Percentiles rank a stretch among this genome's conserved stretches.
Evolutionary conservation across 2,797 vertebrate species (phyloP).

Genomic region (Ceyx erithaca): DNA sequence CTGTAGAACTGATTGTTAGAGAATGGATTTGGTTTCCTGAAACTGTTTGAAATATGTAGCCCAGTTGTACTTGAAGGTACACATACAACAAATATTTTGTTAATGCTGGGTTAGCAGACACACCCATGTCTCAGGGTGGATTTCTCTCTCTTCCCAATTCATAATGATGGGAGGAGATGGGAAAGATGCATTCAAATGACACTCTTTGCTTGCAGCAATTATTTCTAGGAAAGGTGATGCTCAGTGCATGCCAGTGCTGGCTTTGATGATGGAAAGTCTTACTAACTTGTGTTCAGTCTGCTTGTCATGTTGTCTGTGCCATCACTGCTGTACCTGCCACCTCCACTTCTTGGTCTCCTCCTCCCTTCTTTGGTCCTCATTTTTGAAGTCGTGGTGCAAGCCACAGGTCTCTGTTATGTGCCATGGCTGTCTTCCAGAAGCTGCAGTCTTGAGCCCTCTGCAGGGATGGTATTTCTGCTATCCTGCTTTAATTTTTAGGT

Average conservation of each 20-base stretch:
- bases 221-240: neutral
- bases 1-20: neutral
- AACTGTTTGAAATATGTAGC: neutral
- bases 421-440: neutral
- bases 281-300: rapidly evolving
- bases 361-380: neutral
- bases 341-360: neutral
- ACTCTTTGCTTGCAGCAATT: neutral
- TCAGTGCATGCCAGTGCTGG: neutral
- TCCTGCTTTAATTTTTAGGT: neutral
- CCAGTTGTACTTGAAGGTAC: neutral
- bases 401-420: rapidly evolving
- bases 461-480: neutral
- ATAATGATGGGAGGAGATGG: neutral
- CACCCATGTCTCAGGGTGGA: neutral
- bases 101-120: neutral
- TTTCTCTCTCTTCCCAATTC: neutral
- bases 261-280: neutral
- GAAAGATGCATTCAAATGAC: neutral
- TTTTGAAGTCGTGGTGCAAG: neutral
- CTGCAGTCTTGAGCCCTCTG: neutral
- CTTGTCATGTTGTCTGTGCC: rapidly evolving
- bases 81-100: neutral
- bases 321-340: neutral
- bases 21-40: neutral